phyloP scores from a whole-genome alignment of 2,797 vertebrate species.

The Falco concolor region DNA sequence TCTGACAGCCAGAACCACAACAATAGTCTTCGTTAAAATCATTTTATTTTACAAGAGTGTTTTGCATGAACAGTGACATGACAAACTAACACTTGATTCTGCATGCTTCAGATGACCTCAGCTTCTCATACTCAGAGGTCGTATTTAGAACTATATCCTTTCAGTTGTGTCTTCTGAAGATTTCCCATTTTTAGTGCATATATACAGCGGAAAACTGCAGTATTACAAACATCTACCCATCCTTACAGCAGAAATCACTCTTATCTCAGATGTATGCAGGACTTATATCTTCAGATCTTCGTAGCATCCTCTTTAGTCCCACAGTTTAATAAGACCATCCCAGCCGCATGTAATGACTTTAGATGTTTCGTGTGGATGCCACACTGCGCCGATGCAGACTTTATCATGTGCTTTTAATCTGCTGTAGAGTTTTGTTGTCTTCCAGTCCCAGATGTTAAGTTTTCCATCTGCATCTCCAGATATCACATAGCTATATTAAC shows the following conservation, averaged over 20 bases:
- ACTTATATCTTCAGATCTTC: background rate
- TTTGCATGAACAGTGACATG: background rate
- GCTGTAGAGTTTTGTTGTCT: conserved; percentile 98
- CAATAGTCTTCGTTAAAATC: background rate
- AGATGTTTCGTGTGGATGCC: conserved; percentile 98
- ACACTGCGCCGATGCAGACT: conserved; percentile 96
- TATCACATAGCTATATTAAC: conserved; percentile 87
- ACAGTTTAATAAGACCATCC: conserved; percentile 97
- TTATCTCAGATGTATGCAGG: background rate
- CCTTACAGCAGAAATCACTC: background rate
- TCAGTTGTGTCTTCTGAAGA: background rate
- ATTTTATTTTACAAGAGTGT: conserved; percentile 32
- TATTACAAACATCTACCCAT: background rate
- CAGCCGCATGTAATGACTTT: conserved; percentile 98
- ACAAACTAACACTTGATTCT: background rate
- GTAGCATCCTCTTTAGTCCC: conserved; percentile 80
- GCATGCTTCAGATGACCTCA: conserved; percentile 27
- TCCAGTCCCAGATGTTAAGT: conserved; percentile 99
- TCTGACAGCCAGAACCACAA: background rate
- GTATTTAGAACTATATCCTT: background rate
- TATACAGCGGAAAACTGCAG: background rate
- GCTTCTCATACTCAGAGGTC: background rate
- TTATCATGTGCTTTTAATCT: conserved; percentile 97
- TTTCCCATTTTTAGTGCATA: background rate
- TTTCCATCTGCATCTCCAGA: conserved; percentile 98